Base-by-base conservation (phyloP, 2,113 vertebrate genomes). In the Rhinoptilus africanus region DNA sequence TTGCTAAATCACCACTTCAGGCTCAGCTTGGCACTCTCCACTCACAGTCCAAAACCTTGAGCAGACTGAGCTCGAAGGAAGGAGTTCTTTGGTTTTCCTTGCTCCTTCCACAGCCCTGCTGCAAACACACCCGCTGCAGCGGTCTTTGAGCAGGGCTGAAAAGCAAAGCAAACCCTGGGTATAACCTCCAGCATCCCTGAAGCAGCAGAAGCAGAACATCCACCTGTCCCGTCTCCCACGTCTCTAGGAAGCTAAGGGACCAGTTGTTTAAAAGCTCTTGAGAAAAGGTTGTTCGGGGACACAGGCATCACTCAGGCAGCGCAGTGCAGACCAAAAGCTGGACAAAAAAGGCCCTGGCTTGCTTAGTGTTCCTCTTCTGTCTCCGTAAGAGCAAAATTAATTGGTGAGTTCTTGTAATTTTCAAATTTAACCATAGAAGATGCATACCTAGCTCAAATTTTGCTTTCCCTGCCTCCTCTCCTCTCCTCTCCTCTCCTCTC, bases 151-250 rank as follows among this genome's bases (percentile, higher is more conserved):
- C 24, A 71, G 27, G 51, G 18, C 26, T 47, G 48, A 54, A 91
- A 93, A 89, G 41, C 37, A 62, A 88, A 66, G 14, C 32, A 74
- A 81, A 26, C 6, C 8, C n/a, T 69, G 1, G 2, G 21, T 47
- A 66, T 14, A 84, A 66, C 37, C 28, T 80, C n/a, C 63, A 87
- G 11, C 30, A 62, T 41, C 47, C 41, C 50, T 22, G 47, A 16
- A 64, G 34, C 45, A 80, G 53, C 57, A 80, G 23, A 73, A 92
- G 20, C 54, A 54, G 67, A 20, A 62, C n/a, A 59, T 54, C 59
- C 10, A 4, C 16, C 20, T 66, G 19, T 50, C 37, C n/a, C 32
- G 23, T 47, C 32, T 82, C 62, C 14, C 35, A 12, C 0, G 0
- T 39, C 72, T 60, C 63, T 9, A 32, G 50, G 37, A 92, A 94